A percentile compares a stretch with the other conserved stretches of the same genome.
Conservation (phyloP, 1,140 invertebrate species). For the Trachymyrmex cornetzi region DNA sequence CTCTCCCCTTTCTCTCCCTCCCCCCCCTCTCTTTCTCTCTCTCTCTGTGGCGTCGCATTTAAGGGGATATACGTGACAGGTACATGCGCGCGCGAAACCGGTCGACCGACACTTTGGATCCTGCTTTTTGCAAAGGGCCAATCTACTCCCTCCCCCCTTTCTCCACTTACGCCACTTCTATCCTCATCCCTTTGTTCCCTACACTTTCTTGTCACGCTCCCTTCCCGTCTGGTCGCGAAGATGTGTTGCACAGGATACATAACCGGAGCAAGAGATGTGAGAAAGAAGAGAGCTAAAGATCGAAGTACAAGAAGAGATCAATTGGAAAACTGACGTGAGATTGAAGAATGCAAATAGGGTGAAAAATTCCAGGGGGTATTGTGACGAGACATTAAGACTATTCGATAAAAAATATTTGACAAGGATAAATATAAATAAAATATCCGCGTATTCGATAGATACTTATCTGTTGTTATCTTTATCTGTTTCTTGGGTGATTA, state of each 20-base stretch:
- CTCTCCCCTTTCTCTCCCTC: not conserved
- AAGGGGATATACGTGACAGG: constrained; percentile 62
- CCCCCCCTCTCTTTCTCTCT: not conserved
- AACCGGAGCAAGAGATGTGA: constrained; percentile 10
- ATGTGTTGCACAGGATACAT: not conserved
- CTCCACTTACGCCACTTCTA: constrained; percentile 27
- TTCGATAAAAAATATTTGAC: constrained; percentile 12
- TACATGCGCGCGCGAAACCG: constrained; percentile 65
- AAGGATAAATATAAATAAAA: not conserved
- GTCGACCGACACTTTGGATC: constrained; percentile 62
- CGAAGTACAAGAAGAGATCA: not conserved
- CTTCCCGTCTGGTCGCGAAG: not conserved
- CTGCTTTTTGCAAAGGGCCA: constrained; percentile 51
- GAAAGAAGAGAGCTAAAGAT: not conserved
- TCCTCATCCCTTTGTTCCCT: constrained; percentile 13
- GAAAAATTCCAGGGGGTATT: not conserved
- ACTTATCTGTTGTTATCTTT: not conserved
- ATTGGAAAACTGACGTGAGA: not conserved
- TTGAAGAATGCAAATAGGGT: constrained; percentile 17
- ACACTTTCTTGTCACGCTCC: constrained; percentile 1
- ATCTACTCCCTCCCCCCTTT: not conserved
- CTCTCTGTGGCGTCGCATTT: constrained; percentile 8
- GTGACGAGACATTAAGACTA: not conserved
- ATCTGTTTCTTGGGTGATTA: not conserved
- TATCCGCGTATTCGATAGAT: not conserved